Base-by-base conservation (phyloP, 2,888 invertebrate species). In the Drosophila infuscata region DNA sequence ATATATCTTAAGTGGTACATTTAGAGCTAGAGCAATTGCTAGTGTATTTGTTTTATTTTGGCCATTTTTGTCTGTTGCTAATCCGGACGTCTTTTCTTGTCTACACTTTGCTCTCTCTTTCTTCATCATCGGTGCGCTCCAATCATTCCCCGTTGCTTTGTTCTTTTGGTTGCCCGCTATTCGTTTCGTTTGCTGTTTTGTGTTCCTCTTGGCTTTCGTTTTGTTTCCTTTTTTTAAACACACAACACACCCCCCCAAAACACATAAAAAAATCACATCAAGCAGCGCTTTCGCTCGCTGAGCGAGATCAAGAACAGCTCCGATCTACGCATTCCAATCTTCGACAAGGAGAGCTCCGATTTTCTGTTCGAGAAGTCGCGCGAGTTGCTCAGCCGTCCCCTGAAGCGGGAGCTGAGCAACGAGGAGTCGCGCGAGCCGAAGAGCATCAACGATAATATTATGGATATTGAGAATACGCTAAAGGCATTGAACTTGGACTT, bases 261-360 rank as follows among this genome's bases (percentile, higher is more conserved):
- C 46, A 46, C 25, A 49, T 29, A 29, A 15, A 56, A 56, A 17
- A 56, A 17, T 38, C 75, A 48, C 73, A 64, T 74, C 59, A 91
- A 90, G 88, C 90, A 94, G 93, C 93, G 94, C 79, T 94, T 94
- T 91, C 94, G 93, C 79, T 94, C 94, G 74, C 89, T 94, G 66
- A 94, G 94, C 76, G 94, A 94, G 79, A 92, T 94, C 56, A 94
- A 94, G 81, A 93, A 94, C 59, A 92, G 92, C 68, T 86, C 92
- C 53, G 93, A 93, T 67, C 92, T 95, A 64, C 94, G 95, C 74
- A 93, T 96, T 54, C 96, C 96, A 3, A 92, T 96, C 20, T 96
- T 96, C 94, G 96, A 96, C 91, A 95, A 95, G 91, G 95, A 95
- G n/a, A 95, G 95, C 15, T 95, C 96, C 0, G 96, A 96, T 91